Conservation (phyloP, 2,113 vertebrate species). For the Ophiodon elongatus region DNA sequence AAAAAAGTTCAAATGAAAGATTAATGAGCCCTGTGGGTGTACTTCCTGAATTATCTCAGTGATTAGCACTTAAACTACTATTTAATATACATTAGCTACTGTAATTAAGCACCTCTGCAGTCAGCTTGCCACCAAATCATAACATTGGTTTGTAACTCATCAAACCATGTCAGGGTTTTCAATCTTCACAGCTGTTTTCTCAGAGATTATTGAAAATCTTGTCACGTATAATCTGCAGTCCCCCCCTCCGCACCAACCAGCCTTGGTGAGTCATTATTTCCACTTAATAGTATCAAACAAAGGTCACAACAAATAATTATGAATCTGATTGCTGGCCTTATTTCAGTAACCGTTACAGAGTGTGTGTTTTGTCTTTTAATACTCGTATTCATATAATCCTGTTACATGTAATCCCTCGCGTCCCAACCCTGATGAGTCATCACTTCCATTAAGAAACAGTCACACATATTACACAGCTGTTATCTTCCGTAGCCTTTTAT, state of each 20-base stretch:
- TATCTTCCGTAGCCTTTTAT: constrained; percentile 63
- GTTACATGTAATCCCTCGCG: constrained; percentile 56
- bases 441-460: constrained; percentile 69
- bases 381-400: constrained; percentile 53
- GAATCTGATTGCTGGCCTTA: constrained; percentile 44
- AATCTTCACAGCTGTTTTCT: constrained; percentile 1
- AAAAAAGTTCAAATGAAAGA: constrained; percentile 10
- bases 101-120: constrained; percentile 31
- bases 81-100: constrained; percentile 30
- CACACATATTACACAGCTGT: constrained; percentile 69
- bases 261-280: constrained; percentile 35
- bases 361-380: background rate
- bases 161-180: constrained; percentile 3
- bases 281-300: constrained; percentile 42
- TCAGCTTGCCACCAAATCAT: background rate
- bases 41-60: background rate
- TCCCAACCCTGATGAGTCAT: constrained; percentile 57
- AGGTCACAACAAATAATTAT: constrained; percentile 44
- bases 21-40: constrained; percentile 26
- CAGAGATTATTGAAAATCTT: constrained; percentile 33
- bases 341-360: constrained; percentile 57
- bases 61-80: constrained; percentile 26
- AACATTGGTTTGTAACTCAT: constrained; percentile 23
- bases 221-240: constrained; percentile 9
- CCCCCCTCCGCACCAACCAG: background rate